A percentile compares a stretch with the other conserved stretches of the same genome.
These are phyloP conservation scores for Chionoecetes opilio DNA, from an alignment of 1,140 invertebrate genomes.

Conservation along the genomic window DNA sequence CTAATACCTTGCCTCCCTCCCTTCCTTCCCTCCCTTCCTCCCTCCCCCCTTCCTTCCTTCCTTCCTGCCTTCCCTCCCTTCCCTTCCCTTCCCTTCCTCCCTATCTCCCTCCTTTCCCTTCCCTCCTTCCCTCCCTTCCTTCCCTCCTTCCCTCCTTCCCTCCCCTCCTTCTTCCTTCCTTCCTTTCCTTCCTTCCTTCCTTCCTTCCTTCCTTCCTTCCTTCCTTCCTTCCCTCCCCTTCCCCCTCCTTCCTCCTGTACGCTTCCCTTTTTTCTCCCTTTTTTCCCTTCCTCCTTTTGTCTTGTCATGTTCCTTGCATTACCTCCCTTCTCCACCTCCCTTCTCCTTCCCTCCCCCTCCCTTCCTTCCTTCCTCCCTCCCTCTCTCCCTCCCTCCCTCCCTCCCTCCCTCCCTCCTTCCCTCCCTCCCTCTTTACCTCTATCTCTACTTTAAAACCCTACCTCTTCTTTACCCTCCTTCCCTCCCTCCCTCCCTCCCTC, in stretches of 20 bases:
- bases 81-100: background rate
- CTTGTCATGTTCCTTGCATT: background rate
- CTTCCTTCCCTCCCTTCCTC: background rate
- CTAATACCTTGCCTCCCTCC: too few species aligned
- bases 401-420: background rate
- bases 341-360: background rate
- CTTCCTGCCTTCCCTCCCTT: background rate
- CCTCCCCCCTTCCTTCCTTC: background rate
- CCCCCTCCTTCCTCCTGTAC: background rate
- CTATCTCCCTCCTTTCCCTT: background rate
- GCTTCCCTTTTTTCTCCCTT: background rate
- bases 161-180: too few species aligned
- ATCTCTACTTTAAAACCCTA: background rate
- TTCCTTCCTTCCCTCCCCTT: background rate
- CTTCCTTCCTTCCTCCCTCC: background rate
- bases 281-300: background rate
- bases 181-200: too few species aligned
- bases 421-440: background rate
- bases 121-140: conserved; percentile 11
- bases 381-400: background rate
- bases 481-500: background rate
- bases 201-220: too few species aligned
- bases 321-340: background rate
- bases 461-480: background rate
- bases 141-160: too few species aligned